Evolutionary conservation across 2,797 vertebrate genomes (phyloP), one percentile per base, ranked within the genome.

Genomic region (Semaprochilodus insignis): DNA sequence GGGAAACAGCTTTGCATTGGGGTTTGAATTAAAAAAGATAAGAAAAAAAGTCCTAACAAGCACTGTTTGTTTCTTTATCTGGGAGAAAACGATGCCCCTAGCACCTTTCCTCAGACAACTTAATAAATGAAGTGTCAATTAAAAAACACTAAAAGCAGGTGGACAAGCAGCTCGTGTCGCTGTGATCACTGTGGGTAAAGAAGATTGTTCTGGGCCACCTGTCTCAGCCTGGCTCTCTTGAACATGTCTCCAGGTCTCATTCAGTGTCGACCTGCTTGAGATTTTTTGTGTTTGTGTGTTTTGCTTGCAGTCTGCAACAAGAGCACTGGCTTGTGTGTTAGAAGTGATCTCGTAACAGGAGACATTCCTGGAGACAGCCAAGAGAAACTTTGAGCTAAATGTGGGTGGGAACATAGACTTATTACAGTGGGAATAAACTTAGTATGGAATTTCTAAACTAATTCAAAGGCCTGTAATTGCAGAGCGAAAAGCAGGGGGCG

Each of bases 91-190:
- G 62, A 69, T 52, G 72, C 25, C 81, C 76, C 59, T 21, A 36
- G 69, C 77, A 75, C 70, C 73, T 80, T 48, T 79, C 54, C 34
- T 65, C 74, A 31, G 71, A 78, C 59, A 83, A 75, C 72, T 75
- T 23, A 81, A 79, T 85, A 81, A 85, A 83, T 44, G 31, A 48
- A 65, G 70, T 78, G 72, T 81, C 83, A 77, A 72, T 83, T 80
- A 63, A 86, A 75, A 80, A 52, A 36, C 23, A 83, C 76, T 74
- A 75, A 84, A 70, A 21, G 52, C 25, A 25, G 69, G 31, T 48
- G 77, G 66, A 77, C 34, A 23, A 27, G 67, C 69, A 40, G 36
- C 23, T 63, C 10, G 6, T 60, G 54, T 74, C 48, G 59, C 62
- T 73, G 52, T 69, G 74, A 67, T 78, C 81, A 66, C 63, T 69